A percentile compares a stretch with the other conserved stretches of the same genome.
Evolutionary conservation across 1,140 invertebrate species (phyloP).

Genomic region (Drosophila malerkotliana): DNA sequence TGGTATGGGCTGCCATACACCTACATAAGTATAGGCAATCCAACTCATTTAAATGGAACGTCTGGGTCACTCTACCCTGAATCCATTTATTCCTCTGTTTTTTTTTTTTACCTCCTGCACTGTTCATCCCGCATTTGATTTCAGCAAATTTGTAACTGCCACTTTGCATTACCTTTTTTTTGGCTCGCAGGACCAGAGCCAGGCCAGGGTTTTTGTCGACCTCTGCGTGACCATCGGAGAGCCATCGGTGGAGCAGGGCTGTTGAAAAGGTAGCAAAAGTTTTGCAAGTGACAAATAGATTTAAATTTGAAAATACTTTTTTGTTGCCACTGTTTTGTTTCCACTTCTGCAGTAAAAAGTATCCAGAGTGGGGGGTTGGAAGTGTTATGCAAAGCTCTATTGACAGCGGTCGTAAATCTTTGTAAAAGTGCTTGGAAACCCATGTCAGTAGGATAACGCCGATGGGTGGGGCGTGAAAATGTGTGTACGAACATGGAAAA

Average conservation of each 20-base stretch:
- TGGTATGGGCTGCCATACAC: conserved; percentile 22
- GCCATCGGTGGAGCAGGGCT: conserved; percentile 28
- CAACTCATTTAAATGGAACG: conserved; percentile 64
- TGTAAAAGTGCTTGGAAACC: conserved; percentile 65
- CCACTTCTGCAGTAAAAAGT: neutral
- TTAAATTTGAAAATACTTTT: conserved; percentile 82
- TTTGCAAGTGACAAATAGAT: conserved; percentile 82
- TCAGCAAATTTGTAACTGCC: conserved; percentile 80
- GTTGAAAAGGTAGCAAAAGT: conserved; percentile 72
- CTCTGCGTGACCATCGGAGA: conserved; percentile 37
- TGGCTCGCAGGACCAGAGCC: neutral
- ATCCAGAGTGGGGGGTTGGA: neutral
- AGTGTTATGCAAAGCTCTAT: conserved; percentile 78
- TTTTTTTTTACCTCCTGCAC: conserved; percentile 21
- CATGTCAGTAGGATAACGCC: conserved; percentile 54
- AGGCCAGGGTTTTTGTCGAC: conserved; percentile 6
- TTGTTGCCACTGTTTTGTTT: conserved; percentile 38
- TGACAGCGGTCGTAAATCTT: conserved; percentile 81
- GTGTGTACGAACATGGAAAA: conserved; percentile 58
- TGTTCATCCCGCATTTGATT: conserved; percentile 57
- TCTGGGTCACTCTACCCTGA: conserved; percentile 25
- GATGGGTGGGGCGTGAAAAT: conserved; percentile 50
- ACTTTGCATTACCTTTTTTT: conserved; percentile 63
- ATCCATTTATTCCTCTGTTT: conserved; percentile 24
- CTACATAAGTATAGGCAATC: conserved; percentile 39